phyloP scores from a whole-genome alignment of 2,797 vertebrate genomes.

The Morelia viridis region DNA sequence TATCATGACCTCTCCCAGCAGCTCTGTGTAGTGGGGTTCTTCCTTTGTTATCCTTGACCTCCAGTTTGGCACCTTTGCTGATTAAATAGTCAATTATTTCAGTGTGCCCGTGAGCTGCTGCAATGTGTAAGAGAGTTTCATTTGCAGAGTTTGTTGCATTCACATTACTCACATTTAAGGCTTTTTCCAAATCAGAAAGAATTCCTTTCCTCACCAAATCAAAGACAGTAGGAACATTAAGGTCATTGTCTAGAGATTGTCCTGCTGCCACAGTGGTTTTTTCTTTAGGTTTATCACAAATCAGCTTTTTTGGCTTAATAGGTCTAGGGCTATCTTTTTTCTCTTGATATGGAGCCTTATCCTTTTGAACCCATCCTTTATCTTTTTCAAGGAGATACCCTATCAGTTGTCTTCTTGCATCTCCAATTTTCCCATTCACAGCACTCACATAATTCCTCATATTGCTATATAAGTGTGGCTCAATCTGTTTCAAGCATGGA shows the following conservation, averaged over 20 bases:
- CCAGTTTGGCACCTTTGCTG: conserved; percentile 69
- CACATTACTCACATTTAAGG: conserved; percentile 60
- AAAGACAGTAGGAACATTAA: conserved; percentile 52
- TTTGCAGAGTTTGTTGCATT: conserved; percentile 55
- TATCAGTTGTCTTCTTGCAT: conserved; percentile 79
- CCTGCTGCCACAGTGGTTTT: conserved; percentile 33
- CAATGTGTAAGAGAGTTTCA: conserved; percentile 77
- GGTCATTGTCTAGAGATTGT: conserved; percentile 34
- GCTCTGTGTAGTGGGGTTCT: conserved; percentile 77
- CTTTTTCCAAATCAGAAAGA: conserved; percentile 62
- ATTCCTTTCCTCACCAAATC: conserved; percentile 64
- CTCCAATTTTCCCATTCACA: conserved; percentile 72
- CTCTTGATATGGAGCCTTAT: not conserved
- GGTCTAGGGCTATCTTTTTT: conserved; percentile 26
- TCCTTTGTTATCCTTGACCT: conserved; percentile 69
- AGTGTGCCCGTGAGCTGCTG: conserved; percentile 71
- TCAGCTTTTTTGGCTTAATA: conserved; percentile 35
- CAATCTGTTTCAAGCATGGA: conserved; percentile 79
- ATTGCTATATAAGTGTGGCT: conserved; percentile 77
- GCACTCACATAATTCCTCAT: conserved; percentile 73
- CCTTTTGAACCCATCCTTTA: conserved; percentile 54
- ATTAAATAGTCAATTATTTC: conserved; percentile 71
- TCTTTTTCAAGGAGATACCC: conserved; percentile 82
- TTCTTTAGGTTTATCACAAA: conserved; percentile 46
- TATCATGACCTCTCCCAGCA: conserved; percentile 68